Conservation (phyloP, 2,888 invertebrate species). For the Cheilosia impressa region DNA sequence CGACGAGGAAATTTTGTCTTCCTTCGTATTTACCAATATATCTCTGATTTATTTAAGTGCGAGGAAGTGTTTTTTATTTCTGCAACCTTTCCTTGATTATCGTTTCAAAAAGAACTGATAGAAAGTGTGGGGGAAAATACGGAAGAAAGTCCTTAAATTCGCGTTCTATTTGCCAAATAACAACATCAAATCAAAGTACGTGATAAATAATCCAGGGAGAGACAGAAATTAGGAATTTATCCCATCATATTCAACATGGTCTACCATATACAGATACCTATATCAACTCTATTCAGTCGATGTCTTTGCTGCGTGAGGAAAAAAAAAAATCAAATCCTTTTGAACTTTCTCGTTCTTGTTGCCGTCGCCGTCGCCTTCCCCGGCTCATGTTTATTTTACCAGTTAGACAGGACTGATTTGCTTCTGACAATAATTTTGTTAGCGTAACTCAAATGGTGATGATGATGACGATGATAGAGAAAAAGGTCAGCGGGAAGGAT, state of each 20-base stretch:
- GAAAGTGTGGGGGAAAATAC: not conserved
- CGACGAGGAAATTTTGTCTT: slow-evolving; percentile 20
- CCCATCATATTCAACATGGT: slow-evolving; percentile 60
- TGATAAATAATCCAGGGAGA: slow-evolving; percentile 71
- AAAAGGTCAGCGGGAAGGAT: not conserved
- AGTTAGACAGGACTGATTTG: slow-evolving; percentile 75
- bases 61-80: slow-evolving; percentile 25
- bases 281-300: not conserved
- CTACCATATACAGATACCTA: not conserved
- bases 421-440: slow-evolving; percentile 74
- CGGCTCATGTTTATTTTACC: slow-evolving; percentile 65
- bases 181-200: slow-evolving; percentile 75
- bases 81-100: slow-evolving; percentile 65
- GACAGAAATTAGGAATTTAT: slow-evolving; percentile 72
- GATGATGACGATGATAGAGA: not conserved
- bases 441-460: slow-evolving; percentile 42
- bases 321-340: slow-evolving; percentile 59
- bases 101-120: slow-evolving; percentile 9
- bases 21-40: slow-evolving; percentile 53
- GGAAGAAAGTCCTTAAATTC: slow-evolving; percentile 71
- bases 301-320: slow-evolving; percentile 12
- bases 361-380: slow-evolving; percentile 13
- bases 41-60: slow-evolving; percentile 53
- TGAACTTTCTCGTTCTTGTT: slow-evolving; percentile 62
- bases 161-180: slow-evolving; percentile 73